These are phyloP conservation scores for Eurosta solidaginis DNA, from an alignment of 1,140 invertebrate genomes.

Conservation along the genomic window DNA sequence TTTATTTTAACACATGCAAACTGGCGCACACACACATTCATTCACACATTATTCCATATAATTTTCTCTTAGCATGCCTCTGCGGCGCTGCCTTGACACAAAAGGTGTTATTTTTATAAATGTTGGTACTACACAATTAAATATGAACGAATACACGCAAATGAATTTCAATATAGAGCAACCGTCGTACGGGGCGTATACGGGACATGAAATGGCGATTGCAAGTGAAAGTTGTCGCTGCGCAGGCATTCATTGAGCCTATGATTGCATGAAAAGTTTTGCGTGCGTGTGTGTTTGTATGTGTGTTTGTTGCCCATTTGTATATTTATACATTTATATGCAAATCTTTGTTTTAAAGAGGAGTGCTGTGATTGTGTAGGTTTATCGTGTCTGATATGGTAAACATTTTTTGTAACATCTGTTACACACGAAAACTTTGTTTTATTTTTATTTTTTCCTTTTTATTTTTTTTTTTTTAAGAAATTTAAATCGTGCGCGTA, in stretches of 20 bases:
- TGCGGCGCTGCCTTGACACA: not conserved
- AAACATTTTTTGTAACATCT: not conserved
- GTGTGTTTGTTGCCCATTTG: not conserved
- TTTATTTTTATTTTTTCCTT: not conserved
- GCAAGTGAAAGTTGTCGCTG: not conserved
- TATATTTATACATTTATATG: not conserved
- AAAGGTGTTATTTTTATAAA: not conserved
- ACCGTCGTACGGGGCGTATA: not conserved
- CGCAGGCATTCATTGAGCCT: not conserved
- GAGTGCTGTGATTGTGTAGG: not conserved
- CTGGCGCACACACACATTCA: not conserved
- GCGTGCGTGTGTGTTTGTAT: not conserved
- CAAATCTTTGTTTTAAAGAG: not conserved
- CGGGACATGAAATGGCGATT: not conserved
- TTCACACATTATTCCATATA: not conserved
- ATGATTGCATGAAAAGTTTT: not conserved
- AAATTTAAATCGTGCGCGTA: conserved; percentile 27
- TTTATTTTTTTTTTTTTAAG: not conserved
- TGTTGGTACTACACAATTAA: too few species aligned
- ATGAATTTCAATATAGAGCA: not conserved
- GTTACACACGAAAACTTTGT: not conserved
- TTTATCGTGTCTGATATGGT: not conserved
- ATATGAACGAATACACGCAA: not conserved
- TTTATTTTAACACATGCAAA: not conserved
- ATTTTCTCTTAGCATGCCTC: not conserved